phyloP scores from a whole-genome alignment of 2,888 invertebrate species.

The Hydriomena furcata region DNA sequence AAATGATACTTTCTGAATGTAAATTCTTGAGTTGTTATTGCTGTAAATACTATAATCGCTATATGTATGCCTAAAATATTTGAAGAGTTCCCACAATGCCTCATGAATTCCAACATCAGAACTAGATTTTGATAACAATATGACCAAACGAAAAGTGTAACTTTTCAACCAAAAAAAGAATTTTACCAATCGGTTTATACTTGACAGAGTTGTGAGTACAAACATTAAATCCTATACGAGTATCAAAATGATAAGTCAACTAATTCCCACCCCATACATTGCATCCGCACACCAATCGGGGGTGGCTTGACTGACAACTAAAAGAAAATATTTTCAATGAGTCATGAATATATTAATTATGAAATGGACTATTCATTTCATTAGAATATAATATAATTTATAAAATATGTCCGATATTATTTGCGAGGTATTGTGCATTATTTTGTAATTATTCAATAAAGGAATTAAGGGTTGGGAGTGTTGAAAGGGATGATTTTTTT shows the following conservation, averaged over 20 bases:
- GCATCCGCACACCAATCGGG: conserved; percentile 33
- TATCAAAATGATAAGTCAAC: conserved; percentile 42
- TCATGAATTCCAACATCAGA: too few relatives aligned
- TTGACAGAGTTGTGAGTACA: too few relatives aligned
- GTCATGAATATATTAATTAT: conserved; percentile 76
- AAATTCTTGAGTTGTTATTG: too few relatives aligned
- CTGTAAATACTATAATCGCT: too few relatives aligned
- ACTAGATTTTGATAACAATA: too few relatives aligned
- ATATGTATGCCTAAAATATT: too few relatives aligned
- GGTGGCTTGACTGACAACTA: conserved; percentile 70
- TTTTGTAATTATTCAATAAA: conserved; percentile 31
- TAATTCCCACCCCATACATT: conserved; percentile 32
- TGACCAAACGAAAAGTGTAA: too few relatives aligned
- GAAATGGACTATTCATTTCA: conserved; percentile 61
- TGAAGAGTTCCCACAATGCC: too few relatives aligned
- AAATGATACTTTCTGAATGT: too few relatives aligned
- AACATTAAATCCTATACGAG: conserved; percentile 7
- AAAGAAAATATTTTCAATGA: conserved; percentile 65
- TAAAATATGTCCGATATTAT: conserved; percentile 48
- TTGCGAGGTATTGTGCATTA: conserved; percentile 44
- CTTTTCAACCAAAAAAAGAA: too few relatives aligned
- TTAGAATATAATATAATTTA: conserved; percentile 46
- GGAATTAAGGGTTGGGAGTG: conserved; percentile 27
- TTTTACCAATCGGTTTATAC: too few relatives aligned
- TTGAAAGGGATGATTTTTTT: conserved; percentile 1